Evolutionary conservation across 2,888 invertebrate genomes (phyloP).

Genomic region (Hanleya hanleyi): DNA sequence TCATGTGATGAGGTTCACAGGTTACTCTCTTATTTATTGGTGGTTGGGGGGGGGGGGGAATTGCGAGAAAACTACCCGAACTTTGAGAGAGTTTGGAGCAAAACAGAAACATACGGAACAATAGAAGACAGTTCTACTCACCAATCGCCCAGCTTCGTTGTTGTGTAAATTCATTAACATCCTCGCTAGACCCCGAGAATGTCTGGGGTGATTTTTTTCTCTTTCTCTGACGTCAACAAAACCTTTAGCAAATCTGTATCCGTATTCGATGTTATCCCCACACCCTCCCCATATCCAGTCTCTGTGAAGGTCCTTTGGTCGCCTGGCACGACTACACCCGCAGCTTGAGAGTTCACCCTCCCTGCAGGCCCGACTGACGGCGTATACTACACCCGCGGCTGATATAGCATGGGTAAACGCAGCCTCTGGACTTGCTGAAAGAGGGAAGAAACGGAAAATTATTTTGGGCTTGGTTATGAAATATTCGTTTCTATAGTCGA

Average conservation of each 20-base stretch:
- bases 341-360: constrained; percentile 93
- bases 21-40: too few species aligned
- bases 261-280: constrained; percentile 95
- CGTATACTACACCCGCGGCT: constrained; percentile 84
- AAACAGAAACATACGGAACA: too few species aligned
- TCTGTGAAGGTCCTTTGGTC: constrained; percentile 87
- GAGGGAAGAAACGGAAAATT: too few species aligned
- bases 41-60: too few species aligned
- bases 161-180: constrained; percentile 98
- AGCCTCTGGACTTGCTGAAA: constrained; percentile 76
- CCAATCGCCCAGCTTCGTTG: constrained; percentile 97
- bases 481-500: too few species aligned
- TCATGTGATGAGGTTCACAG: too few species aligned
- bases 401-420: constrained; percentile 78
- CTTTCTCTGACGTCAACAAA: constrained; percentile 94
- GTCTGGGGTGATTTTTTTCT: constrained; percentile 84
- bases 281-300: constrained; percentile 99
- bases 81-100: too few species aligned
- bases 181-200: constrained; percentile 86
- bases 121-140: too few species aligned
- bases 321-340: constrained; percentile 87
- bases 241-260: constrained; percentile 88
- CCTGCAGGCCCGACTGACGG: constrained; percentile 91
- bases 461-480: too few species aligned
- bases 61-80: too few species aligned